Conservation (phyloP, 1,140 invertebrate species). For the Diuraphis noxia region DNA sequence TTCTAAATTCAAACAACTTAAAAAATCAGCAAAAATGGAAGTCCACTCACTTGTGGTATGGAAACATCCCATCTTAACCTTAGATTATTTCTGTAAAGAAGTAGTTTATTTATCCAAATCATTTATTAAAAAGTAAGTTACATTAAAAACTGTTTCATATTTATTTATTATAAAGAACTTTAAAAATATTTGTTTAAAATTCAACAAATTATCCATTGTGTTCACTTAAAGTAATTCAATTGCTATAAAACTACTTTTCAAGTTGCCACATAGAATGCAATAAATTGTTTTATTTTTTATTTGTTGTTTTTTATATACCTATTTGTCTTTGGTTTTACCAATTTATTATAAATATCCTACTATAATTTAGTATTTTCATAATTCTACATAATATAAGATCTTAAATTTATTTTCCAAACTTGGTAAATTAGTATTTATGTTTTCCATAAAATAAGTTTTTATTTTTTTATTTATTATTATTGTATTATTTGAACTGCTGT, state of each 20-base stretch:
- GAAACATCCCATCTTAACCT: conserved; percentile 79
- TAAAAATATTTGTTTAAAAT: not conserved
- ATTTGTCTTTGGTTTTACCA: not conserved
- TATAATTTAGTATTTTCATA: not conserved
- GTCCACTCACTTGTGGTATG: conserved; percentile 75
- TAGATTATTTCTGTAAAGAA: conserved; percentile 84
- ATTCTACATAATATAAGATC: not conserved
- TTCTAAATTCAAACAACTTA: conserved; percentile 31
- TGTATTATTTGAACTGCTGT: not conserved
- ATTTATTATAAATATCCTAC: not conserved
- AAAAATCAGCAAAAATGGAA: conserved; percentile 36
- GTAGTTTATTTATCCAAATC: conserved; percentile 45
- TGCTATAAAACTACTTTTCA: not conserved
- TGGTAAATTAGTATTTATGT: not conserved
- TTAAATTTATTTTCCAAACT: not conserved
- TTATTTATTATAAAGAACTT: not conserved
- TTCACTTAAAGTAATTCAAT: not conserved
- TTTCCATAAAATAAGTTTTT: not conserved
- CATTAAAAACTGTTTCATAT: not conserved
- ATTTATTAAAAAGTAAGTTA: conserved; percentile 52
- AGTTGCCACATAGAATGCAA: not conserved
- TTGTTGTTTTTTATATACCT: no score
- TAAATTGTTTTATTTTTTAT: not conserved
- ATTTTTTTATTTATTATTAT: no score
- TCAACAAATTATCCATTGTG: not conserved